Evolutionary conservation across 2,113 vertebrate species (phyloP).

Genomic region (Neodontobutis hainanensis): DNA sequence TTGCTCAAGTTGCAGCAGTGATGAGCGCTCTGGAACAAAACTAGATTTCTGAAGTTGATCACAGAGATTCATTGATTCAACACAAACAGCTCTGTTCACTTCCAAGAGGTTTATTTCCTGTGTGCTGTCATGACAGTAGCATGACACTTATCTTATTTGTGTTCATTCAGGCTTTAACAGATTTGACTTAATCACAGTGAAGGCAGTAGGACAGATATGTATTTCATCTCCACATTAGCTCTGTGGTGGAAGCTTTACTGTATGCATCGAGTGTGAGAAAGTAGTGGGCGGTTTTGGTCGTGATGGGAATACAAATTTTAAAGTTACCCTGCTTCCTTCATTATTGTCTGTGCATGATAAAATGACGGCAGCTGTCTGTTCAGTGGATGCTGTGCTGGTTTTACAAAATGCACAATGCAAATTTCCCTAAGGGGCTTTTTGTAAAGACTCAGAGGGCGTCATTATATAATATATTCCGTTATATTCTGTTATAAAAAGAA

Average conservation of each 20-base stretch:
- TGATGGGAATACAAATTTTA: not conserved
- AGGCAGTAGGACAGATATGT: not conserved
- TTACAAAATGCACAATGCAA: not conserved
- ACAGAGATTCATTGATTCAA: conserved; percentile 14
- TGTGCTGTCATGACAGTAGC: conserved; percentile 38
- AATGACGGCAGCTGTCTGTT: not conserved
- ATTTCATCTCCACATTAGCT: not conserved
- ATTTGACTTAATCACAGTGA: not conserved
- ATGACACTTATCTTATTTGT: conserved; percentile 56
- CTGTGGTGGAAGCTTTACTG: not conserved
- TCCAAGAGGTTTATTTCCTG: conserved; percentile 39
- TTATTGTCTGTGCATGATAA: not conserved
- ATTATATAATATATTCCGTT: not conserved
- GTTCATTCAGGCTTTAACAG: conserved; percentile 11
- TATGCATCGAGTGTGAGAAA: not conserved
- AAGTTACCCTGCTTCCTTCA: not conserved
- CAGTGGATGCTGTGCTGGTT: not conserved
- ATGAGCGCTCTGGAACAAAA: conserved; percentile 10
- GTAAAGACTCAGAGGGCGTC: no score
- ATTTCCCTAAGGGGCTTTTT: not conserved
- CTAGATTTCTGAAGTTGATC: conserved; percentile 8
- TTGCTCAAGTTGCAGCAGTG: conserved; percentile 44
- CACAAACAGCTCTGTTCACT: conserved; percentile 23
- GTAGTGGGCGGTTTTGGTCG: not conserved
- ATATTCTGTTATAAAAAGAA: not conserved